Base-by-base conservation (phyloP, 2,113 vertebrate species). In the Tichodroma muraria region DNA sequence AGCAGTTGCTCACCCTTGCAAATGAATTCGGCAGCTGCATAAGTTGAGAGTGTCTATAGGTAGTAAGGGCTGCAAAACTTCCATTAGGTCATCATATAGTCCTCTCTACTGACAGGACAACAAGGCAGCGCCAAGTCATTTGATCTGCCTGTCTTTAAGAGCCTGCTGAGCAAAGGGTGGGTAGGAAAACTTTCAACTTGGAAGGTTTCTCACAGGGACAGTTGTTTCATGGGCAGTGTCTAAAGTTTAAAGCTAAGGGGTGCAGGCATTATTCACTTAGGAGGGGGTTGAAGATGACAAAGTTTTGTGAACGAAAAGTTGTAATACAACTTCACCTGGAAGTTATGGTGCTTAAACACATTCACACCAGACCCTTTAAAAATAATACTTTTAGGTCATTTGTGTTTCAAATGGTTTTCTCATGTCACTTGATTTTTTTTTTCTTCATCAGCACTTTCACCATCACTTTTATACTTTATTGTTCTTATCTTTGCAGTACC, bases 1-100 rank as follows among this genome's bases (percentile, higher is more conserved):
- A 71, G 64, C 94, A 96, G 88, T 96, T 95, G 95, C 72, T 96
- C 68, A 23, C 42, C 56, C 71, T 80, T 85, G 76, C n/a, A 94
- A 85, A 94, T 94, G 28, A 66, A 90, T 91, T 66, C 61, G 68
- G 92, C 95, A 96, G 95, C 96, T 95, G 96, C 76, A 33, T 40
- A 72, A 88, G 68, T 88, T 25, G 81, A 91, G 89, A 64, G 63
- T 7, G 38, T 71, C 88, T 91, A 50, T 93, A 93, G 93, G 88
- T 83, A 83, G 61, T 11, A 72, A 80, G 54, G 85, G 50, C 90
- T 95, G 90, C 79, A 91, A 69, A 94, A 90, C 79, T 96, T 96
- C 95, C 94, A 96, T 96, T 80, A 95, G 88, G 64, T 96, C 95
- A 96, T 78, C 82, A 22, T 80, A 82, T 33, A 96, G 88, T 38